Percentiles rank a stretch among this genome's conserved stretches.
Evolutionary conservation across 2,888 invertebrate species (phyloP).

Genomic region (Pediacus dermestoides): DNA sequence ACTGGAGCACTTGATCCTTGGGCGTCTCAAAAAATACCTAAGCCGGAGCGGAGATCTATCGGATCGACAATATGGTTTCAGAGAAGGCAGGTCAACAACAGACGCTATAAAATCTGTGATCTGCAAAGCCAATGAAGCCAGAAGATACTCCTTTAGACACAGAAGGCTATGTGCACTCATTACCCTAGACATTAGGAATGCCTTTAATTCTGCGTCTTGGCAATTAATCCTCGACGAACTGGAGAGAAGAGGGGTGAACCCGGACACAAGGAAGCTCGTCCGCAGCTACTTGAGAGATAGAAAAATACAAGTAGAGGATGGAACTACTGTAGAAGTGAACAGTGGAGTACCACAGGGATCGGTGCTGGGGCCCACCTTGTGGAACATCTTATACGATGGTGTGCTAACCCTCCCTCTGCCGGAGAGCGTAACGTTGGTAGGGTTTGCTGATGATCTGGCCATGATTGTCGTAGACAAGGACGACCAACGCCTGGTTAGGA

Average conservation of each 20-base stretch:
- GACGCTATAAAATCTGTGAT: conserved; percentile 6
- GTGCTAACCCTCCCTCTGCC: conserved; percentile 9
- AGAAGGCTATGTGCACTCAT: conserved; percentile 15
- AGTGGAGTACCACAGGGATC: no score
- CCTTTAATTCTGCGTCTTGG: conserved; percentile 24
- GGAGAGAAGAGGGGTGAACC: conserved; percentile 8
- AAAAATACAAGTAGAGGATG: conserved; percentile 12
- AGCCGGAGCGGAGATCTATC: conserved; percentile 1
- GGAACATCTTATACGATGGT: conserved; percentile 20
- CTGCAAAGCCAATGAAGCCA: neutral
- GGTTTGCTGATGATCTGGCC: conserved; percentile 15
- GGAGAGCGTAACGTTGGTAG: conserved; percentile 10
- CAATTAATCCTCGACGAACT: conserved; percentile 14
- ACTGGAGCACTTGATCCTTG: conserved; percentile 3
- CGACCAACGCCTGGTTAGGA: conserved; percentile 6
- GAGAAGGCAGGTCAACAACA: conserved; percentile 5
- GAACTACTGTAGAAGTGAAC: neutral
- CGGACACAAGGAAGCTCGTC: conserved; percentile 12
- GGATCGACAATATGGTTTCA: conserved; percentile 9
- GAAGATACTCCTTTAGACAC: neutral
- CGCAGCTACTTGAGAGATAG: conserved; percentile 13
- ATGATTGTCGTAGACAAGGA: conserved; percentile 8
- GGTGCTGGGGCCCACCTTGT: conserved; percentile 9
- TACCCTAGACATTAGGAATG: conserved; percentile 22
- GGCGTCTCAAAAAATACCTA: conserved; percentile 3